These are phyloP conservation scores for Carabus problematicus DNA, from an alignment of 2,888 invertebrate species.

Conservation along the genomic window DNA sequence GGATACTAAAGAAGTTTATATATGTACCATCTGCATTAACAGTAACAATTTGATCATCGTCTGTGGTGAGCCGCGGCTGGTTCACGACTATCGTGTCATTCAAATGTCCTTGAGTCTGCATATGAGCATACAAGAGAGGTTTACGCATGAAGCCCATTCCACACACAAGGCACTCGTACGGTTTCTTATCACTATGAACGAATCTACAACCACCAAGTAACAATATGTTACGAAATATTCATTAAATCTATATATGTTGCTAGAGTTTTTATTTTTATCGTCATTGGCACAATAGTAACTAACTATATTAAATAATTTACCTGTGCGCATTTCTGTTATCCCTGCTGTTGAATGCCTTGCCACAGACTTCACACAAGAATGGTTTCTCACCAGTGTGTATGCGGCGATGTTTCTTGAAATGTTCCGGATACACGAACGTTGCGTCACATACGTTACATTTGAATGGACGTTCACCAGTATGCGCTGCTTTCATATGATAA, in stretches of 20 bases:
- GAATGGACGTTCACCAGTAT: conserved; percentile 80
- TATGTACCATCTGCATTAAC: conserved; percentile 53
- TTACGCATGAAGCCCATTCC: conserved; percentile 86
- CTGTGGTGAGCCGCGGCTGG: conserved; percentile 75
- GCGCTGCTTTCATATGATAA: conserved; percentile 82
- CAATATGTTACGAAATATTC: too few relatives aligned
- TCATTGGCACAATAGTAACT: neutral
- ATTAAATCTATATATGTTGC: too few relatives aligned
- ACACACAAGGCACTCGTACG: conserved; percentile 83
- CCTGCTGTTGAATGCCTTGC: conserved; percentile 82
- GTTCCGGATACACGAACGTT: conserved; percentile 83
- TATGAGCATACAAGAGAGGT: conserved; percentile 77
- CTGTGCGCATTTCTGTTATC: conserved; percentile 84
- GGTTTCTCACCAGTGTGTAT: conserved; percentile 83
- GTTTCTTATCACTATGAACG: conserved; percentile 86
- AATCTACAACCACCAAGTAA: conserved; percentile 60
- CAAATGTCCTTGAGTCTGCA: conserved; percentile 76
- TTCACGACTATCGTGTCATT: conserved; percentile 85
- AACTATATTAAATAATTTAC: conserved; percentile 14
- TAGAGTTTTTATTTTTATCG: neutral
- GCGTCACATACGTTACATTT: conserved; percentile 77
- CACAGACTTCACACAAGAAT: conserved; percentile 78
- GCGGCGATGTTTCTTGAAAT: conserved; percentile 79
- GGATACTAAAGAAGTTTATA: too few relatives aligned
- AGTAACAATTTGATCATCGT: conserved; percentile 61